Percentiles rank a stretch among this genome's conserved stretches.
phyloP scores from a whole-genome alignment of 2,113 vertebrate species.

The Lutjanus erythropterus region DNA sequence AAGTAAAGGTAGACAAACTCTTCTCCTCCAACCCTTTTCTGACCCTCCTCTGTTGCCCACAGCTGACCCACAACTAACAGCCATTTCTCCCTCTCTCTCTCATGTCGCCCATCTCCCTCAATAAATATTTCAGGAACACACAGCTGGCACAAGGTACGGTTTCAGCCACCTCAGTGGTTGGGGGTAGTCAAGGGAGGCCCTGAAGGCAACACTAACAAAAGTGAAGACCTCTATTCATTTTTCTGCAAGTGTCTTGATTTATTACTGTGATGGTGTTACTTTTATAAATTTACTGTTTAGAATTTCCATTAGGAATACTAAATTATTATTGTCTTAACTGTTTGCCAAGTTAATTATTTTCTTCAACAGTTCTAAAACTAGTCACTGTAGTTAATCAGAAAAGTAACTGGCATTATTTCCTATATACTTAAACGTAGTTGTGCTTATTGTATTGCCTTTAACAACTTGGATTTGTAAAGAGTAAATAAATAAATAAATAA shows the following conservation, averaged over 20 bases:
- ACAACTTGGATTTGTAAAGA: not conserved
- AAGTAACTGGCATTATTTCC: too few species aligned
- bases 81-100: not conserved
- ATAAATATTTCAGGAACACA: constrained; percentile 4
- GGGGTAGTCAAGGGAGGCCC: not conserved
- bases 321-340: not conserved
- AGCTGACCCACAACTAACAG: not conserved
- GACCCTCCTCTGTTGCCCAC: not conserved
- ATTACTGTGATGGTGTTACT: not conserved
- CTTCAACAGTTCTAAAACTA: not conserved
- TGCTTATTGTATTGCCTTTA: too few species aligned
- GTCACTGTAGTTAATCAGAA: not conserved
- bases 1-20: not conserved
- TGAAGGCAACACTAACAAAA: not conserved
- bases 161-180: not conserved
- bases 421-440: too few species aligned
- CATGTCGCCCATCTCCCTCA: not conserved
- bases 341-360: not conserved
- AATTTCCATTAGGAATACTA: not conserved
- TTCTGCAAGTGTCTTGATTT: not conserved
- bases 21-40: too few species aligned
- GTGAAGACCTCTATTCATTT: not conserved
- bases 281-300: not conserved
- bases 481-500: not conserved
- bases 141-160: not conserved